A percentile compares a stretch with the other conserved stretches of the same genome.
These are phyloP conservation scores for Acleris laterana DNA, from an alignment of 2,888 invertebrate species.

Conservation along the genomic window DNA sequence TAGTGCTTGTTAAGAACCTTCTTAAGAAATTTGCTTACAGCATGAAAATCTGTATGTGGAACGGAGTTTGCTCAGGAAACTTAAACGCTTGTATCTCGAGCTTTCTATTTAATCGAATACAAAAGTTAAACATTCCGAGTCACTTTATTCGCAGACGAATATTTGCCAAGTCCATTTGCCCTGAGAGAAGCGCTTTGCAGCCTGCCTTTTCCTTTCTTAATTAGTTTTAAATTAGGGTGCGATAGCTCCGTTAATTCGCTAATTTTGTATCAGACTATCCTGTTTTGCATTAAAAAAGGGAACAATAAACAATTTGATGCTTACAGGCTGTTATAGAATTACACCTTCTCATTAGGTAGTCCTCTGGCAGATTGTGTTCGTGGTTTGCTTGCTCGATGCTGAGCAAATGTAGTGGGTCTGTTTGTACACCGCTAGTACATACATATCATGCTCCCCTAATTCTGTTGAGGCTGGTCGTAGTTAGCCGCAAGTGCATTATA, in stretches of 20 bases:
- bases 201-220: constrained; percentile 78
- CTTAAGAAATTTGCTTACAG: neutral
- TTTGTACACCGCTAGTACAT: constrained; percentile 18
- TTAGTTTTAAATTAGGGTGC: constrained; percentile 81
- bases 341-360: constrained; percentile 34
- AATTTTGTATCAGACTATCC: constrained; percentile 60
- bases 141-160: constrained; percentile 71
- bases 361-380: constrained; percentile 28
- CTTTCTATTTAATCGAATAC: constrained; percentile 81
- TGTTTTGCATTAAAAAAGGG: constrained; percentile 36
- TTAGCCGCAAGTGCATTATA: neutral
- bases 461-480: neutral
- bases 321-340: constrained; percentile 26
- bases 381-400: constrained; percentile 30
- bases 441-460: neutral
- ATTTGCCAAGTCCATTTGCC: constrained; percentile 78
- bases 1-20: too few relatives aligned
- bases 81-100: constrained; percentile 66
- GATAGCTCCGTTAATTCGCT: constrained; percentile 76
- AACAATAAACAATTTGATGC: constrained; percentile 20
- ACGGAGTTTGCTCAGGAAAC: constrained; percentile 40
- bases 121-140: constrained; percentile 77
- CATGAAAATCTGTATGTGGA: constrained; percentile 9
- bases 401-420: constrained; percentile 24
- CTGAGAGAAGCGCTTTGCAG: constrained; percentile 73